phyloP scores from a whole-genome alignment of 2,888 invertebrate genomes.

The Drosophila melanocephala region DNA sequence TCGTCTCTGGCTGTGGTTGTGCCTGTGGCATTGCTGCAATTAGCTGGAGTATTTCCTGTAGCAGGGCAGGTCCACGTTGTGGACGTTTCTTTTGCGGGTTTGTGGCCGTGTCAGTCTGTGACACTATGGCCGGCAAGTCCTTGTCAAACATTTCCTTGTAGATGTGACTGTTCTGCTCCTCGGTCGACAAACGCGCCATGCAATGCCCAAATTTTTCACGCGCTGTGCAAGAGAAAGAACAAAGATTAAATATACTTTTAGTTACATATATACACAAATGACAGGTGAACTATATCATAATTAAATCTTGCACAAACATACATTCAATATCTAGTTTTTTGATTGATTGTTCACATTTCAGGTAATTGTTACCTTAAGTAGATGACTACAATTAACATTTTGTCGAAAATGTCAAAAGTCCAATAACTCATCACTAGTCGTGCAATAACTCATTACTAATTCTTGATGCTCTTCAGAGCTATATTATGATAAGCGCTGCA shows the following conservation, averaged over 20 bases:
- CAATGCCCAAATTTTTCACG: conserved; percentile 84
- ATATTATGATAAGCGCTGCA: no score
- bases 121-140: conserved; percentile 1
- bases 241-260: not conserved
- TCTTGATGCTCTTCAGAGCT: not conserved
- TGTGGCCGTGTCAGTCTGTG: conserved; percentile 10
- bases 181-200: conserved; percentile 80
- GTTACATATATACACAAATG: not conserved
- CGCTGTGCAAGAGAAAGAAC: conserved; percentile 59
- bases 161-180: conserved; percentile 73
- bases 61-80: conserved; percentile 88
- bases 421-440: no score
- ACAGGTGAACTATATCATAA: not conserved
- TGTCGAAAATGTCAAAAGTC: no score
- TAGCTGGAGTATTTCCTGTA: conserved; percentile 90
- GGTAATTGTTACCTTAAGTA: not conserved
- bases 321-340: not conserved
- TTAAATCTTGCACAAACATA: no score
- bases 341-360: not conserved
- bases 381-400: not conserved
- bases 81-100: conserved; percentile 85
- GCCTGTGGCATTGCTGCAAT: conserved; percentile 86
- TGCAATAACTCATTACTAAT: not conserved
- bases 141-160: conserved; percentile 63
- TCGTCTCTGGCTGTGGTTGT: conserved; percentile 82